Percentiles rank a stretch among this genome's conserved stretches.
Conservation (phyloP, 2,797 vertebrate genomes). For the Otolemur crassicaudatus region DNA sequence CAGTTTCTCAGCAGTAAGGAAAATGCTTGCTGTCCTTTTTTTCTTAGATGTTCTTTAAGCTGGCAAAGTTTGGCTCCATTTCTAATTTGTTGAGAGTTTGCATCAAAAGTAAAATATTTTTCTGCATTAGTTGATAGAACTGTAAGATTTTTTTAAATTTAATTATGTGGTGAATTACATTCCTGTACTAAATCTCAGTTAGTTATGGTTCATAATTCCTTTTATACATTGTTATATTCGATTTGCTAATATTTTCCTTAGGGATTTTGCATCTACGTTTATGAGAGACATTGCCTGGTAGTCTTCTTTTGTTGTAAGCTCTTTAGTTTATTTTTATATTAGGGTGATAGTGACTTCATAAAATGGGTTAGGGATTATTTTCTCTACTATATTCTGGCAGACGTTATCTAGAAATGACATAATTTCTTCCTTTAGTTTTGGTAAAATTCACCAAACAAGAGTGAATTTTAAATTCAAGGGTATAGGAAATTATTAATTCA, state of each 20-base stretch:
- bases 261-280: background rate
- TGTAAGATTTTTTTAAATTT: background rate
- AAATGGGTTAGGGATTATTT: background rate
- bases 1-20: background rate
- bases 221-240: background rate
- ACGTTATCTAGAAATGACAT: background rate
- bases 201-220: background rate
- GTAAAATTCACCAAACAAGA: background rate
- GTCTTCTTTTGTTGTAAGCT: background rate
- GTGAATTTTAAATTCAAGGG: too few relatives aligned
- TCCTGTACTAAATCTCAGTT: background rate
- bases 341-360: background rate
- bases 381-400: background rate
- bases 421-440: background rate
- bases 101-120: background rate
- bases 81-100: background rate
- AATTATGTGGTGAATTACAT: background rate
- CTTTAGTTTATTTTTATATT: background rate
- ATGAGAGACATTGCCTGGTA: background rate
- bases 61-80: background rate
- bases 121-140: background rate
- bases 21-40: background rate
- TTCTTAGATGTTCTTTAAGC: background rate
- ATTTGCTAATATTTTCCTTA: background rate
- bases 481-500: background rate